Evolutionary conservation across 2,888 invertebrate genomes (phyloP).

Genomic region (Baccha elongata): DNA sequence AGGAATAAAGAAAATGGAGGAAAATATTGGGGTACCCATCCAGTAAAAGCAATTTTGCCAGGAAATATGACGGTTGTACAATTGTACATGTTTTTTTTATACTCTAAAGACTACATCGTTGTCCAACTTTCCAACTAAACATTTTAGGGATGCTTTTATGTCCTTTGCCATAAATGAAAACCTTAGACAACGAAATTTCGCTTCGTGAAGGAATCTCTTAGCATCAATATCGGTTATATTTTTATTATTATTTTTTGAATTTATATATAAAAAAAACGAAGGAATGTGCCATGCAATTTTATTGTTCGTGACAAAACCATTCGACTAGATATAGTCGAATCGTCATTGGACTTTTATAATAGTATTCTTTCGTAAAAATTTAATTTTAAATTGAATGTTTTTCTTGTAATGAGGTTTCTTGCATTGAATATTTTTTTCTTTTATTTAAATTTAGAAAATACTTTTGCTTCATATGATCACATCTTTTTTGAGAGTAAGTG

Average conservation of each 20-base stretch:
- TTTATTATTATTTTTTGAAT: conserved; percentile 60
- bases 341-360: neutral
- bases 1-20: conserved; percentile 34
- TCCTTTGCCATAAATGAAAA: conserved; percentile 54
- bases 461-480: no score
- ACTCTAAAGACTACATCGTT: conserved; percentile 29
- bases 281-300: neutral
- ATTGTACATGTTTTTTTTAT: neutral
- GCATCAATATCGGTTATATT: conserved; percentile 68
- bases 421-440: no score
- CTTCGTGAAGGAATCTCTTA: conserved; percentile 55
- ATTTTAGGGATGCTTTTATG: conserved; percentile 70
- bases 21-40: conserved; percentile 36
- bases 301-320: neutral
- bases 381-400: neutral
- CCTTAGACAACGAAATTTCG: conserved; percentile 58
- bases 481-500: no score
- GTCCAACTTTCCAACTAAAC: conserved; percentile 62
- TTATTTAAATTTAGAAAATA: no score
- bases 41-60: conserved; percentile 21
- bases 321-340: no score
- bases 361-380: neutral
- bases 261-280: conserved; percentile 9
- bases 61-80: conserved; percentile 23
- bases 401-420: neutral